Percentiles rank a stretch among this genome's conserved stretches.
These are phyloP conservation scores for Phoebastria nigripes DNA, from an alignment of 2,797 vertebrate species.

Conservation along the genomic window DNA sequence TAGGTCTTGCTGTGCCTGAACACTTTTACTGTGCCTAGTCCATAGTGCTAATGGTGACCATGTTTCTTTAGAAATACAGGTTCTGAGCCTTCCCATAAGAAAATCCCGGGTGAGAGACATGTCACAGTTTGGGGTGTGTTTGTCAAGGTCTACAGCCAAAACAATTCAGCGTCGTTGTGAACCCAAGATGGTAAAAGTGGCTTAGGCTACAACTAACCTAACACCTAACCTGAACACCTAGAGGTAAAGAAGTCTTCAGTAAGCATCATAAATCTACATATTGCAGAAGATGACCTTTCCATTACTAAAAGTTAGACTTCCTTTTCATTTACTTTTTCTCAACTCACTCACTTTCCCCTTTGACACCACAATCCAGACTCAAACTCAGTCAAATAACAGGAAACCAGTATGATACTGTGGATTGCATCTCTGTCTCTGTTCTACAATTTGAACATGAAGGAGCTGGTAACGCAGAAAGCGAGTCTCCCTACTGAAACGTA, in stretches of 20 bases:
- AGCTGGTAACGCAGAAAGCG: background rate
- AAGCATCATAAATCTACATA: background rate
- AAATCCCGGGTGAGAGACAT: fast-evolving
- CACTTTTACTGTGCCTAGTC: background rate
- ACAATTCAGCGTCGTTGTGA: background rate
- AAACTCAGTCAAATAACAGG: background rate
- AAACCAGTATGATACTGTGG: background rate
- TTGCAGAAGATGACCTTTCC: background rate
- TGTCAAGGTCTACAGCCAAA: background rate
- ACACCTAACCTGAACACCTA: background rate
- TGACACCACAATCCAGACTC: background rate
- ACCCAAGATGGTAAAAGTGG: fast-evolving
- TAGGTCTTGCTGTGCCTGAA: background rate
- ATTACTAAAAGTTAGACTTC: background rate
- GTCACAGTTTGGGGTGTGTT: background rate
- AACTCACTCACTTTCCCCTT: background rate
- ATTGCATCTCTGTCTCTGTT: background rate
- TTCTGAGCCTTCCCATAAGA: background rate
- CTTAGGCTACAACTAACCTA: background rate
- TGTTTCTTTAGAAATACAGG: background rate
- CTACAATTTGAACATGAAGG: background rate
- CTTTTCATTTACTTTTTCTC: background rate
- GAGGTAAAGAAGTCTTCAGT: background rate
- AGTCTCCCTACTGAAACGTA: background rate
- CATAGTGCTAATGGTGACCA: background rate